These are phyloP conservation scores for Eustalomyia histrio DNA, from an alignment of 2,888 invertebrate species.

Conservation along the genomic window DNA sequence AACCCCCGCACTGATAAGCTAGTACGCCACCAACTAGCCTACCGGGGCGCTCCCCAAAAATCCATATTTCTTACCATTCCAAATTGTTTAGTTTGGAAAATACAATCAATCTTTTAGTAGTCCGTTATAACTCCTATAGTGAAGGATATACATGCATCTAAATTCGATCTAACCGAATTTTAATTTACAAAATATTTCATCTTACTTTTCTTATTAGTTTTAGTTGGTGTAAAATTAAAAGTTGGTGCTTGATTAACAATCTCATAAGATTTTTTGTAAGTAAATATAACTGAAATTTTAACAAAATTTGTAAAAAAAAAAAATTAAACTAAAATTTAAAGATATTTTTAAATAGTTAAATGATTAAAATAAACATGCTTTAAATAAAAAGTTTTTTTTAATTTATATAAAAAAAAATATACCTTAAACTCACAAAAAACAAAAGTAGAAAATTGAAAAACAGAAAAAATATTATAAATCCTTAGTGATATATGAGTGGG, in stretches of 20 bases:
- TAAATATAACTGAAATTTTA: slow-evolving; percentile 75
- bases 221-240: slow-evolving; percentile 53
- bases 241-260: slow-evolving; percentile 53
- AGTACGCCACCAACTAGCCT: too few relatives aligned
- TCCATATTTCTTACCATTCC: too few relatives aligned
- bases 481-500: too few relatives aligned
- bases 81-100: too few relatives aligned
- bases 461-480: neutral
- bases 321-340: slow-evolving; percentile 34
- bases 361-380: neutral
- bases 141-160: too few relatives aligned
- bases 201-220: slow-evolving; percentile 59
- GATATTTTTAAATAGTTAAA: too few relatives aligned
- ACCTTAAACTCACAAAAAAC: neutral
- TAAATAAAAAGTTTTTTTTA: neutral
- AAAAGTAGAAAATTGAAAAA: neutral
- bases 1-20: too few relatives aligned
- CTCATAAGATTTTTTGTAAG: slow-evolving; percentile 72
- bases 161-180: too few relatives aligned
- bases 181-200: neutral
- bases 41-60: too few relatives aligned
- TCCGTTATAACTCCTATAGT: too few relatives aligned
- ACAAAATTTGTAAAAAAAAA: slow-evolving; percentile 50
- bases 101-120: too few relatives aligned
- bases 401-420: neutral